Base-by-base conservation (phyloP, 2,113 vertebrate genomes). In the Pterophyllum scalare region DNA sequence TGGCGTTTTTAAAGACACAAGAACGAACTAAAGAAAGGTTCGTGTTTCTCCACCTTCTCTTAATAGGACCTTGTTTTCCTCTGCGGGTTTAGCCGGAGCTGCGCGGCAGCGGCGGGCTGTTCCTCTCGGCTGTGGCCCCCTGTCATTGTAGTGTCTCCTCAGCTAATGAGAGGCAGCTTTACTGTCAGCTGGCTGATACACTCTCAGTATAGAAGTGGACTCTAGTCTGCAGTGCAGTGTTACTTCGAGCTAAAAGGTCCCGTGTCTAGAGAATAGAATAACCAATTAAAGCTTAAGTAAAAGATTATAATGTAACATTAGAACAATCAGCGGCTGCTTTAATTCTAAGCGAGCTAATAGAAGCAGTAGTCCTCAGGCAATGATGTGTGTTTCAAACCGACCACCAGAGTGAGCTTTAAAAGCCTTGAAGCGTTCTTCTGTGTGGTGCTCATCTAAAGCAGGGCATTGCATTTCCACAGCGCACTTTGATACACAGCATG, bases 11-110 rank as follows among this genome's bases (percentile, higher is more conserved):
- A 77, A 94, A 84, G 88, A 93, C 86, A 26, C 88, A 61, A 40
- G 91, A 93, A 26, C 87, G 90, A 40, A 86, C 88, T 3, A 95
- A 94, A 87, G 95, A 94, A 79, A 95, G 95, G 95, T 96, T 20
- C 40, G 86, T 87, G 24, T 17, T 8, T 10, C 40, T 54, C 2
- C 59, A 1, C 11, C 8, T 26, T 6, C 6, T 31, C 20, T 35
- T 52, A 17, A 3, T 67, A 1, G 7, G 0, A 1, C 17, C 3
- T 14, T 76, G 2, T 22, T 5, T 65, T 5, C 9, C 6, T 28
- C 2, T 0, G 3, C 1, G 9, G 8, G 10, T 12, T 31, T 46
- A 9, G 0, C 3, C 26, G 3, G 43, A 11, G 72, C 0, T 75
- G 52, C 12, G 75, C 35, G 28, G 77, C n/a, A 2, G 24, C 7